Evolutionary conservation across 2,113 vertebrate genomes (phyloP).

Genomic region (Rhinogobius similis): DNA sequence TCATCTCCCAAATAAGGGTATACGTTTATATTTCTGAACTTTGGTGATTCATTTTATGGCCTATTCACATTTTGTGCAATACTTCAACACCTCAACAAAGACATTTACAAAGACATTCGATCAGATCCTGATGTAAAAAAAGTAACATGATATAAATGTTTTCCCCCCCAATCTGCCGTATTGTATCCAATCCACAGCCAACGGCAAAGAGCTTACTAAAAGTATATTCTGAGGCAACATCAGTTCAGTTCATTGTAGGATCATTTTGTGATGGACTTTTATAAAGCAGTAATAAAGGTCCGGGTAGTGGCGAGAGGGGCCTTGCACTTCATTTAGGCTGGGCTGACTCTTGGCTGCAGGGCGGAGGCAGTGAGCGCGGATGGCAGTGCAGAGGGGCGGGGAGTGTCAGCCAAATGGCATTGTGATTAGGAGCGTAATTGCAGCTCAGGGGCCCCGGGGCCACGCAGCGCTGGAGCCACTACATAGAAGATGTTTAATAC

Average conservation of each 20-base stretch:
- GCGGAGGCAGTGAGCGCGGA: conserved; percentile 51
- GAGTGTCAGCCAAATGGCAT: conserved; percentile 89
- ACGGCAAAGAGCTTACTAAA: conserved; percentile 39
- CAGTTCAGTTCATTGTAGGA: conserved; percentile 63
- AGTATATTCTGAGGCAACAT: conserved; percentile 58
- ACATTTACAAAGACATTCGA: too few relatives aligned
- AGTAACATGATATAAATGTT: too few relatives aligned
- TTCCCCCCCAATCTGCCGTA: not conserved
- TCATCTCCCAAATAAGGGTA: too few relatives aligned
- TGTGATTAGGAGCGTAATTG: conserved; percentile 93
- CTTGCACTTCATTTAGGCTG: conserved; percentile 93
- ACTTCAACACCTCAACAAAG: too few relatives aligned
- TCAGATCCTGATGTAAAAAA: too few relatives aligned
- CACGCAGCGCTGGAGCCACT: conserved; percentile 84
- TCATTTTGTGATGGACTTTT: conserved; percentile 79
- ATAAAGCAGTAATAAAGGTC: conserved; percentile 86
- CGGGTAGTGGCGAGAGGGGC: conserved; percentile 79
- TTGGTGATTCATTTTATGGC: too few relatives aligned
- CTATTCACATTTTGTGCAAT: too few relatives aligned
- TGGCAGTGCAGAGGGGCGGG: conserved; percentile 79
- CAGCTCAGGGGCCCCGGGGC: conserved; percentile 89
- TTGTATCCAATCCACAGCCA: conserved; percentile 24
- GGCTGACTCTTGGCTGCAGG: conserved; percentile 81
- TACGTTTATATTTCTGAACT: too few relatives aligned
- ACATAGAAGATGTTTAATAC: conserved; percentile 85